Conservation (phyloP, 2,888 invertebrate species). For the Polydrusus pterygomalis region DNA sequence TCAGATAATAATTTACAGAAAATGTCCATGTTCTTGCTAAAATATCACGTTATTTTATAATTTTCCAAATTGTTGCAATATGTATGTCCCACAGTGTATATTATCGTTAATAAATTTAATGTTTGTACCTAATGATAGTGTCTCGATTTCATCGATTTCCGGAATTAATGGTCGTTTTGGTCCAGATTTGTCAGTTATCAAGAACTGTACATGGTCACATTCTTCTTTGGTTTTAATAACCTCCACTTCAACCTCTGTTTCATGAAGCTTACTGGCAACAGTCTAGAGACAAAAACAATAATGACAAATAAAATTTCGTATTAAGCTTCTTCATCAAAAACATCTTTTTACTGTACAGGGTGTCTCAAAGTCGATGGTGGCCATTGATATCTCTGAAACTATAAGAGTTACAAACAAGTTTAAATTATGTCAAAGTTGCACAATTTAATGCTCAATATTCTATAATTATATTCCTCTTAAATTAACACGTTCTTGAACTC, state of each 20-base stretch:
- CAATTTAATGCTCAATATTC: too few relatives aligned
- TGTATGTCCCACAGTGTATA: too few relatives aligned
- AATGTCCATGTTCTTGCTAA: too few relatives aligned
- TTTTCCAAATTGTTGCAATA: too few relatives aligned
- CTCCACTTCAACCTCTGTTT: conserved; percentile 93
- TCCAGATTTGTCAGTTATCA: conserved; percentile 89
- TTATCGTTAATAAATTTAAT: not conserved
- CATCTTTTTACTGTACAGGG: not conserved
- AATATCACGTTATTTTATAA: too few relatives aligned
- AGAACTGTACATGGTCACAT: conserved; percentile 93
- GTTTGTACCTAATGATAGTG: conserved; percentile 79
- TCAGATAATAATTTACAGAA: too few relatives aligned
- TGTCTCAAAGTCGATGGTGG: not conserved
- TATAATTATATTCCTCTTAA: too few relatives aligned
- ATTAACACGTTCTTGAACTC: too few relatives aligned
- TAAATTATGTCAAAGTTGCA: too few relatives aligned
- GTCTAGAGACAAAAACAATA: conserved; percentile 77
- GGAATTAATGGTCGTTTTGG: conserved; percentile 79
- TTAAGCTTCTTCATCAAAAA: not conserved
- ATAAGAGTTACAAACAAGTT: not conserved
- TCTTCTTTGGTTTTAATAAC: conserved; percentile 91
- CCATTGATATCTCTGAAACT: too few relatives aligned
- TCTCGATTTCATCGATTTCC: conserved; percentile 83
- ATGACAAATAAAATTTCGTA: not conserved
- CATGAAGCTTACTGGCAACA: conserved; percentile 94